phyloP scores from a whole-genome alignment of 2,797 vertebrate species.

The Anguilla obscura region DNA sequence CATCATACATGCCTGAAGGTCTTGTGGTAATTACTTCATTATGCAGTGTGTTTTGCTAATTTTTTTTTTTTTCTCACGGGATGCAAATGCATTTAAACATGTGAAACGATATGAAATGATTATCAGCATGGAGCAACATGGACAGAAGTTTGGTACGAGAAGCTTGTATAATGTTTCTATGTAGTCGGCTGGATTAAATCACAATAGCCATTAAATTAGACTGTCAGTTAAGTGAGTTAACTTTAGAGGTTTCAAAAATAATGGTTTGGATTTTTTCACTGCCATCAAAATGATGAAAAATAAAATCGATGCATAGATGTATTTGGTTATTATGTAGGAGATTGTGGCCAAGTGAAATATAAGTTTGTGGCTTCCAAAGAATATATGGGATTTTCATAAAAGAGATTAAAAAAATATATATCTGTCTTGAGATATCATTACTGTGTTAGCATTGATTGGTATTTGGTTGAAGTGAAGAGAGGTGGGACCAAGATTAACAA shows the following conservation, averaged over 20 bases:
- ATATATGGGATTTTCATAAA: too few relatives aligned
- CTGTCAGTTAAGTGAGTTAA: background rate
- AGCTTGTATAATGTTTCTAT: background rate
- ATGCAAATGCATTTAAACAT: background rate
- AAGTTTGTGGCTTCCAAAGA: too few relatives aligned
- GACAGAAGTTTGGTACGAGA: background rate
- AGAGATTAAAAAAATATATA: too few relatives aligned
- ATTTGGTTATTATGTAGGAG: too few relatives aligned
- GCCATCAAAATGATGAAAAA: background rate
- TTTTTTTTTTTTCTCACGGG: background rate
- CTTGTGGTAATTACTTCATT: background rate
- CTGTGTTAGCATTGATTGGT: background rate
- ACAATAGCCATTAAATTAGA: background rate
- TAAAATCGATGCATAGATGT: too few relatives aligned
- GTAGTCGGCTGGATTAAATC: background rate
- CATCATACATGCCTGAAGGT: background rate
- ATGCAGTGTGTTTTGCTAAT: conserved; percentile 36
- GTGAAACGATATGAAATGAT: background rate
- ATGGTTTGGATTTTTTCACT: background rate
- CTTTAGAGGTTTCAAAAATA: background rate
- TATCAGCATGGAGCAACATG: background rate
- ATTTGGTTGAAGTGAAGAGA: background rate
- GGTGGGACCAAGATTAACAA: background rate
- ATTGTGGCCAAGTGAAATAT: too few relatives aligned
- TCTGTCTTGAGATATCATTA: background rate